Base-by-base conservation (phyloP, 2,113 vertebrate species). In the Thunnus thynnus region DNA sequence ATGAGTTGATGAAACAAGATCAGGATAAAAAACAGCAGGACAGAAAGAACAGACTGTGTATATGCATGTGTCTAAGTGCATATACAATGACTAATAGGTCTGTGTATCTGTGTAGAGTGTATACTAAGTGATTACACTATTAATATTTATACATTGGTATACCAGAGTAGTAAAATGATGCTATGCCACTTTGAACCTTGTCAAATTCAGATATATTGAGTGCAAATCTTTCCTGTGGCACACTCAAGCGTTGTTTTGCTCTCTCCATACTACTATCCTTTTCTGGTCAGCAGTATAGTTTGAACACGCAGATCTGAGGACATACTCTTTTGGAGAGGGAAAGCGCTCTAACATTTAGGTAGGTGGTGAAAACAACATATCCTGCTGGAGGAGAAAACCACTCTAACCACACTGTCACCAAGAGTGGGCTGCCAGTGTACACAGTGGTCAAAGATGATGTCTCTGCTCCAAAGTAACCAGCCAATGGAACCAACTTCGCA, bases 341-440 rank as follows among this genome's bases (percentile, higher is more conserved):
- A 72, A 20, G 9, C 14, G 32, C 12, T 56, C 7, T 4, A 54
- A 50, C 36, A 12, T 61, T 55, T 69, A 46, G 51, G 25, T 44
- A 44, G 63, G 48, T 75, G 66, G n/a, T 71, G 30, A 85, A 86
- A 85, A 83, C 55, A 54, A 51, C 1, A 14, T 18, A 70, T 76
- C 20, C 14, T 72, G 61, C 84, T 57, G 73, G 62, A 57, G 14
- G 46, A 30, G 72, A 62, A 73, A 79, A 66, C 51, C 54, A 3
- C 77, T 61, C 22, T 2, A 1, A 56, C 76, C 72, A 3, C 75
- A 63, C 3, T 20, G 20, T 65, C 60, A 13, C 72, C 50, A 17
- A 55, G 52, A 48, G 57, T 46, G 30, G 6, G 36, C 48, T 51
- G 62, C 62, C 79, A 90, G 70, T 67, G 65, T 2, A 32, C 76